Conservation (phyloP, 2,113 vertebrate genomes). For the Ammospiza caudacuta region DNA sequence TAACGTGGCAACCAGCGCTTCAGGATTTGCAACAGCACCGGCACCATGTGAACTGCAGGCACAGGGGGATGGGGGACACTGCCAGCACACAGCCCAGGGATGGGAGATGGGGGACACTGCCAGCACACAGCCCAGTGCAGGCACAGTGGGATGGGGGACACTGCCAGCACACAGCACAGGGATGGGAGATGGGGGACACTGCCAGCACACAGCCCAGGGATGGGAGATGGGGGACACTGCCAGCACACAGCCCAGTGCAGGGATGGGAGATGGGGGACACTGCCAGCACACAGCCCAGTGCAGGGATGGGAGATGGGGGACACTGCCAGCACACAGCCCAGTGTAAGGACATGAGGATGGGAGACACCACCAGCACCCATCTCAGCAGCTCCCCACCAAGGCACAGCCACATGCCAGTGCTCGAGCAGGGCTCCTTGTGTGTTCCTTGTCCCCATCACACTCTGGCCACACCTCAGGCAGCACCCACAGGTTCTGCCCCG, state of each 20-base stretch:
- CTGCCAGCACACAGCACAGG: background rate
- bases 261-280: no score
- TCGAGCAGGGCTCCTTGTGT: background rate
- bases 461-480: rapidly evolving
- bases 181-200: rapidly evolving
- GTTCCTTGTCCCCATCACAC: background rate
- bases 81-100: rapidly evolving
- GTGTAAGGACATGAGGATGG: background rate
- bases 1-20: background rate
- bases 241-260: rapidly evolving
- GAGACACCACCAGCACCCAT: rapidly evolving
- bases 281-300: rapidly evolving
- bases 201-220: rapidly evolving
- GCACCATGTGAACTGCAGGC: background rate
- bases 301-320: background rate
- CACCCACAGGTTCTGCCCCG: rapidly evolving
- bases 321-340: rapidly evolving
- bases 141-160: background rate
- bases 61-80: rapidly evolving
- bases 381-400: background rate
- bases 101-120: no score
- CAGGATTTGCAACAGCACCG: background rate
- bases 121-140: no score
- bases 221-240: rapidly evolving
- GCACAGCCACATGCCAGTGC: background rate